Evolutionary conservation across 2,888 invertebrate species (phyloP).

Genomic region (Glaucopsyche alexis): DNA sequence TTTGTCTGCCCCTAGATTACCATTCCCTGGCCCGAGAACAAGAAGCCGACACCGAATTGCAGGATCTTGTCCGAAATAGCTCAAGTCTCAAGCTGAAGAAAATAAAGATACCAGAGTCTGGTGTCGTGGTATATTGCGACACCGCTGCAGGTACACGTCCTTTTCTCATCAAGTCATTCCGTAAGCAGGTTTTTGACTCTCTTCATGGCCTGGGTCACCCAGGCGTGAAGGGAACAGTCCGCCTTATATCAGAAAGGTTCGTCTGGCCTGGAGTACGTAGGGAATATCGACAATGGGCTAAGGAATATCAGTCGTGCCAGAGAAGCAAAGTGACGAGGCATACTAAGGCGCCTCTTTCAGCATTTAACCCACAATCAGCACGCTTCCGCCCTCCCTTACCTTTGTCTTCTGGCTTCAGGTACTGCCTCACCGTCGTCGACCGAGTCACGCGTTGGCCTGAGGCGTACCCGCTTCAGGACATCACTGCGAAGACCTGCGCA

Average conservation of each 20-base stretch:
- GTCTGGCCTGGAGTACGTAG: conserved; percentile 50
- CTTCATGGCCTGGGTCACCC: conserved; percentile 42
- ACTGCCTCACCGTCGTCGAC: conserved; percentile 49
- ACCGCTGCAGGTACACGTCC: conserved; percentile 29
- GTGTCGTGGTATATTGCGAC: conserved; percentile 30
- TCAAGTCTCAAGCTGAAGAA: conserved; percentile 36
- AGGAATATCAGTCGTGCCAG: conserved; percentile 45
- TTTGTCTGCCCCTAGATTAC: conserved; percentile 36
- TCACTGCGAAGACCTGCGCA: conserved; percentile 54
- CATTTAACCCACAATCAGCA: conserved; percentile 34
- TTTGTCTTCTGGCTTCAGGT: conserved; percentile 42
- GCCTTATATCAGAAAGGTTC: conserved; percentile 46
- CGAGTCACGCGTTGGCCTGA: conserved; percentile 52
- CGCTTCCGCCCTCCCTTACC: conserved; percentile 47
- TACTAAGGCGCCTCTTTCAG: not conserved
- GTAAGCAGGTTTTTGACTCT: conserved; percentile 37
- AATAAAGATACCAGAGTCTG: conserved; percentile 28
- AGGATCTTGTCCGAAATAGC: conserved; percentile 30
- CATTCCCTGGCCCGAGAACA: conserved; percentile 37
- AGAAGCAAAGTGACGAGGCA: conserved; percentile 1
- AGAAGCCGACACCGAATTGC: conserved; percentile 38
- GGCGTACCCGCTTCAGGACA: conserved; percentile 48
- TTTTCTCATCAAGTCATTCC: conserved; percentile 31
- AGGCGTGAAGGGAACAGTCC: conserved; percentile 34
- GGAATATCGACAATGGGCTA: conserved; percentile 47